Evolutionary conservation across 2,888 invertebrate genomes (phyloP), one percentile per base, ranked within the genome.

Genomic region (Cordylochernes scorpioides): DNA sequence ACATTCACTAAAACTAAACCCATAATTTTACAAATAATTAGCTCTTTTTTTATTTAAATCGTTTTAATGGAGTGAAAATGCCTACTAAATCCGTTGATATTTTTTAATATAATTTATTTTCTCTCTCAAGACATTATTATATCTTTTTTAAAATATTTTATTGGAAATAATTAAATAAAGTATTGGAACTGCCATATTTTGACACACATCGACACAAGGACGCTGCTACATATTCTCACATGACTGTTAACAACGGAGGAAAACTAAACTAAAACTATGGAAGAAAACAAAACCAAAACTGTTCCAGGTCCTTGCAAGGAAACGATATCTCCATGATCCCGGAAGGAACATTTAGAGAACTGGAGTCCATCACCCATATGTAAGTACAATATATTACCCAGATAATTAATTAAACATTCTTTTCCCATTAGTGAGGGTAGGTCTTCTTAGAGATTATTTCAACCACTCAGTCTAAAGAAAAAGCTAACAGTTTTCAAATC

Each of bases 291-390:
- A 10, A 26, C 5, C 12, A 22, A 15, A 12, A 6, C 12, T 15
- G 17, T 27, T 13, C 32, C 24, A 70, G 70, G 45, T 91, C 91
- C 1, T 63, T 97, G 3, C 91, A 99, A 51, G 91, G 84, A 1
- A 99, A 97, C 59, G 82, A 91, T 51, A 72, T 99, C 42, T 91
- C 94, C 2, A 71, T 78, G 59, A 68, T 99, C 41, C 88, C 88
- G 1, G 86, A 88, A 49, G 84, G 86, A 10, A 71, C 91, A 10
- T 97, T 97, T 58, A 63, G 72, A 33, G 84, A 88, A 49, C 60
- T 97, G 28, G 70, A 71, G 45, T 71, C 82, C 16, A 73, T 97
- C 42, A 84, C 86, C 5, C 94, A 97, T 51, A 72, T 97, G 88
- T 91, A 63, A 71, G 75, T 64, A 12, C 28, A 12, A 27, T n/a